Conservation (phyloP, 2,888 invertebrate genomes). For the Drosophila anomalata region DNA sequence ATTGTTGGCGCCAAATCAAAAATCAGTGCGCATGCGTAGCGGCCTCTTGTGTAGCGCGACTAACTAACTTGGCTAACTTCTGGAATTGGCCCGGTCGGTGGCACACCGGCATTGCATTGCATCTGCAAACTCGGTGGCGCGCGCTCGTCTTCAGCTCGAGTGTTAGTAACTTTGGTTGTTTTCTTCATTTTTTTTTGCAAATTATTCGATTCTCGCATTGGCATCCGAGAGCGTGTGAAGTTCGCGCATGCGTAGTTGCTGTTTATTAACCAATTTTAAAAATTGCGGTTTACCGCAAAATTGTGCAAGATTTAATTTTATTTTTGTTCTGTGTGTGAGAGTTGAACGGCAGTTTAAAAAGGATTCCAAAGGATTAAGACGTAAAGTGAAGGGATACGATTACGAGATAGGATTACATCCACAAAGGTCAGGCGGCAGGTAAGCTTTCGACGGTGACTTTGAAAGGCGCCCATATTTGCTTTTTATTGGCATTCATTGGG, state of each 20-base stretch:
- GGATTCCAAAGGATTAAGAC: not conserved
- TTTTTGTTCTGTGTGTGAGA: constrained; percentile 5
- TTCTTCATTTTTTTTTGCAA: constrained; percentile 20
- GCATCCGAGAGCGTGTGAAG: constrained; percentile 48
- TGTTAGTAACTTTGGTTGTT: constrained; percentile 29
- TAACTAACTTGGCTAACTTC: constrained; percentile 61
- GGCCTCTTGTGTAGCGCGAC: constrained; percentile 11
- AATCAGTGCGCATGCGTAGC: constrained; percentile 34
- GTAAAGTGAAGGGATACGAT: not conserved
- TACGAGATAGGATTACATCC: not conserved
- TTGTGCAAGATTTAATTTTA: constrained; percentile 24
- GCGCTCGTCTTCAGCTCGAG: constrained; percentile 57
- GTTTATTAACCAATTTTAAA: constrained; percentile 58
- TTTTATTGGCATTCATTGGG: constrained; percentile 47
- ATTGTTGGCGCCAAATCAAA: constrained; percentile 18
- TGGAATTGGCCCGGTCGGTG: constrained; percentile 48
- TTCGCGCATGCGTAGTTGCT: constrained; percentile 51
- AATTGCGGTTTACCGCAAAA: constrained; percentile 54
- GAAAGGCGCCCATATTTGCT: constrained; percentile 15
- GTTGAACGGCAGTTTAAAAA: not conserved
- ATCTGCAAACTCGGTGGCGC: constrained; percentile 73
- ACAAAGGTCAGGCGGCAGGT: constrained; percentile 32
- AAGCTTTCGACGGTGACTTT: constrained; percentile 21
- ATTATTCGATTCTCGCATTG: constrained; percentile 13
- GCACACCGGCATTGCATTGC: constrained; percentile 63